Base-by-base conservation (phyloP, 2,888 invertebrate species). In the Drosophila greeni region DNA sequence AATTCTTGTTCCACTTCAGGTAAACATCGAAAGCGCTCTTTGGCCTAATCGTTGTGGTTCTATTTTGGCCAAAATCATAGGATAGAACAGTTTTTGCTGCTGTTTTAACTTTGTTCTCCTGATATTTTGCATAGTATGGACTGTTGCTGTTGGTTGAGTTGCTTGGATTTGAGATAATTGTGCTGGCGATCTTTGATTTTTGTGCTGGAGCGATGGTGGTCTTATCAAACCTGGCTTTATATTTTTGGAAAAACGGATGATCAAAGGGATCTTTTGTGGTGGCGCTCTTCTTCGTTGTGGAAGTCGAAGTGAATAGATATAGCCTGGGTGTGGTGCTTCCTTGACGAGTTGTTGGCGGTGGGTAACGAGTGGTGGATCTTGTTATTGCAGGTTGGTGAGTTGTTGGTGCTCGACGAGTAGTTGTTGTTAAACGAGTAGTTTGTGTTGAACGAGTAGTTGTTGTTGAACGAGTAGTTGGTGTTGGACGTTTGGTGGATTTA, bases 171-270 rank as follows among this genome's bases (percentile, higher is more conserved):
- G 43, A 23, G 7, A 29, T 47, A 43, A 51, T 33, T 42, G 56
- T 31, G 23, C 40, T 40, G 24, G 55, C 53, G n/a, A 64, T 34
- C 49, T 59, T 71, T 57, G 42, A 36, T 20, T 18, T 40, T 57
- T 43, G 54, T 18, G 18, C 20, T 1, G 29, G 12, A 26, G 47
- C 20, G n/a, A 40, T 20, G 23, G 40, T 11, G 42, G 23, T 53
- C 37, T 48, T 37, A 2, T 74, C 52, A 34, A 82, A 78, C 14
- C 42, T 37, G 1, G 58, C 55, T 45, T 74, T 75, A 49, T 70
- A 75, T 57, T 76, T 80, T 5, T 72, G 77, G 55, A 82, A 82
- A 64, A 82, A 76, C 29, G 76, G 78, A 65, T 74, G 74, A 31
- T 57, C 61, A 51, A 73, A 75, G 6, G 74, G 73, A 66, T 74